Base-by-base conservation (phyloP, 2,797 vertebrate species). In the Stomatorhinus walkeri region DNA sequence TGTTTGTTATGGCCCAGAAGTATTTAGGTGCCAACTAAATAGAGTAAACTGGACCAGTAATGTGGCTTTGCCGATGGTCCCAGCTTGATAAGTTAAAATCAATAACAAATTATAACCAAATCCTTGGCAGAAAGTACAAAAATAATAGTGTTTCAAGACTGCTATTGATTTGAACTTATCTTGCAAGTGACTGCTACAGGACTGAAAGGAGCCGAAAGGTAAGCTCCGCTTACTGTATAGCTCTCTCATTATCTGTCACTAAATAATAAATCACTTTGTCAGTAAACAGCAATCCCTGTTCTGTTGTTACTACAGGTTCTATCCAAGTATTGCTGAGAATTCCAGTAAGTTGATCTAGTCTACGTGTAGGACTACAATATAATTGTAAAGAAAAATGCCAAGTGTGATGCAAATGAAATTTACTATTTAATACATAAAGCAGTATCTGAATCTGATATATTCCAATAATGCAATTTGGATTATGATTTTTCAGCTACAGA, bases 401-500 rank as follows among this genome's bases (percentile, higher is more conserved):
- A 83, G 83, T 64, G 61, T 84, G 87, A 64, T 46, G 52, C 86
- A 89, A 89, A 89, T 87, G 9, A 86, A 16, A 43, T 89, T 51
- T 61, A 87, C 59, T 64, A 12, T 89, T 48, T 87, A 89, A 87
- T 87, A 49, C 64, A 48, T 14, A 48, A 24, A 36, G 87, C 32
- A 87, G 68, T 89, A 40, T 56, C 24, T 14, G 52, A 89, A 89
- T 36, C 40, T 87, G 68, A 61, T 89, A 36, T 84, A 81, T 87
- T 83, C 86, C 72, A 49, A 64, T 61, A 46, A 87, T 87, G 85
- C 61, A 64, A 32, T 89, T 89, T 51, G 52, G 89, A 28, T 89
- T 87, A 87, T 87, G 56, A 87, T 89, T 87, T 87, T 89, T 87
- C 87, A 83, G 40, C 68, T 81, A 56, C 36, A 79, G 89, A 86